phyloP scores from a whole-genome alignment of 2,797 vertebrate genomes.

The Cossypha niveicapilla region DNA sequence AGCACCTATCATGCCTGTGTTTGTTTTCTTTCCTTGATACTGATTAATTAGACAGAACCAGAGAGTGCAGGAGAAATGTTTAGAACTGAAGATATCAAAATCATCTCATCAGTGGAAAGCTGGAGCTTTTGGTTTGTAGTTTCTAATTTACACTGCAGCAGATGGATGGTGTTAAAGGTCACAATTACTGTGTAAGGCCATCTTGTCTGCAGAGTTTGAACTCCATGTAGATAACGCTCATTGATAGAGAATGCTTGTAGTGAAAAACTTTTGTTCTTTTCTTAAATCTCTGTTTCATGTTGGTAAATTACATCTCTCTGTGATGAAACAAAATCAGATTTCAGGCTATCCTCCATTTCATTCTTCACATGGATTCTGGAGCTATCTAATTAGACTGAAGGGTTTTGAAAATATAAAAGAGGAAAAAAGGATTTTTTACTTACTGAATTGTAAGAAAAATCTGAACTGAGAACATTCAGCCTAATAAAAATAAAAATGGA shows the following conservation, averaged over 20 bases:
- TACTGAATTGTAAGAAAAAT: neutral
- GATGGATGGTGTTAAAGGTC: constrained; percentile 52
- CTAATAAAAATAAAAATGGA: neutral
- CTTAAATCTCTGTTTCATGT: constrained; percentile 3
- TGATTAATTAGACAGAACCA: constrained; percentile 10
- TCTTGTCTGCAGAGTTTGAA: constrained; percentile 1
- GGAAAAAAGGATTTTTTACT: neutral
- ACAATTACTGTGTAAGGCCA: constrained; percentile 15
- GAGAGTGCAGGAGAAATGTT: neutral
- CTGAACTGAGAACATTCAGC: neutral
- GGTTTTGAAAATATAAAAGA: neutral
- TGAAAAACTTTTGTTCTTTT: constrained; percentile 41
- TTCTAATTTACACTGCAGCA: constrained; percentile 45
- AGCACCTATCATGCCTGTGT: neutral
- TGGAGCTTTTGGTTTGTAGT: neutral
- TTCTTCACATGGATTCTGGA: neutral
- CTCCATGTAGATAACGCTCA: neutral
- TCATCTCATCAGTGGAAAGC: neutral
- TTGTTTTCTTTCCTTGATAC: neutral
- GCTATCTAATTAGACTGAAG: constrained; percentile 33
- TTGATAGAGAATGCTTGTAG: neutral
- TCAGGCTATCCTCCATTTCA: neutral
- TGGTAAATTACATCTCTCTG: neutral
- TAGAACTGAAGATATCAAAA: constrained; percentile 25
- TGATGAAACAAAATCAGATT: constrained; percentile 18